Percentiles rank a stretch among this genome's conserved stretches.
Evolutionary conservation across 2,888 invertebrate species (phyloP).

Genomic region (Phrixothrix hirtus): DNA sequence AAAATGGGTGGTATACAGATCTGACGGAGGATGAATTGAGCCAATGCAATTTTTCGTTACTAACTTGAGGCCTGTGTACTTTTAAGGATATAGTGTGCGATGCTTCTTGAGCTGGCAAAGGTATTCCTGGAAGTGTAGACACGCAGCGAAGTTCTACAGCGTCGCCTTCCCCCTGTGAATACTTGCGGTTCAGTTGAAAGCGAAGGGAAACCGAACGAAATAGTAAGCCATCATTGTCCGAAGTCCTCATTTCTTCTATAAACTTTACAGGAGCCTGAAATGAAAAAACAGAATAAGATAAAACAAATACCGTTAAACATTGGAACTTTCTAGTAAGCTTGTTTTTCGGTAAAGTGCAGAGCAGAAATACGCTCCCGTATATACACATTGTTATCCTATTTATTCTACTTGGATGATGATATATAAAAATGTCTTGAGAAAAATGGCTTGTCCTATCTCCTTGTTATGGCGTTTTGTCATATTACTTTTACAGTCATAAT

Average conservation of each 20-base stretch:
- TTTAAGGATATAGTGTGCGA: conserved; percentile 20
- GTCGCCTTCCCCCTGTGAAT: conserved; percentile 25
- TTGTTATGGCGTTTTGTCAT: not conserved
- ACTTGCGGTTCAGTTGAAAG: conserved; percentile 28
- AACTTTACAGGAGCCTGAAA: conserved; percentile 27
- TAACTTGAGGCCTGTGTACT: conserved; percentile 23
- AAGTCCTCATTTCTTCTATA: conserved; percentile 23
- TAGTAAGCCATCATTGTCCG: conserved; percentile 23
- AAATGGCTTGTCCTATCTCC: not conserved
- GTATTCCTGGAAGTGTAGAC: conserved; percentile 27
- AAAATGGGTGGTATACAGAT: conserved; percentile 8
- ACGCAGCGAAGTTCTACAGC: conserved; percentile 24
- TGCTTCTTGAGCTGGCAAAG: conserved; percentile 22
- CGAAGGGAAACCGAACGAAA: conserved; percentile 24
- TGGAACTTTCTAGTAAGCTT: conserved; percentile 18
- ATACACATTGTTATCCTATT: conserved; percentile 23
- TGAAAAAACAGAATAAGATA: conserved; percentile 25
- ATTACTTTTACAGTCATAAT: not conserved
- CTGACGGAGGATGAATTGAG: conserved; percentile 18
- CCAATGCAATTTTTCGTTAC: conserved; percentile 27
- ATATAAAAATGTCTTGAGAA: conserved; percentile 23
- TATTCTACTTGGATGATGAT: conserved; percentile 22
- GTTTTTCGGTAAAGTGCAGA: conserved; percentile 26
- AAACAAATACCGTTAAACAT: conserved; percentile 24
- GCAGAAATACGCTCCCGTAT: conserved; percentile 17